Evolutionary conservation across 2,888 invertebrate species (phyloP).

Genomic region (Mythimna impura): DNA sequence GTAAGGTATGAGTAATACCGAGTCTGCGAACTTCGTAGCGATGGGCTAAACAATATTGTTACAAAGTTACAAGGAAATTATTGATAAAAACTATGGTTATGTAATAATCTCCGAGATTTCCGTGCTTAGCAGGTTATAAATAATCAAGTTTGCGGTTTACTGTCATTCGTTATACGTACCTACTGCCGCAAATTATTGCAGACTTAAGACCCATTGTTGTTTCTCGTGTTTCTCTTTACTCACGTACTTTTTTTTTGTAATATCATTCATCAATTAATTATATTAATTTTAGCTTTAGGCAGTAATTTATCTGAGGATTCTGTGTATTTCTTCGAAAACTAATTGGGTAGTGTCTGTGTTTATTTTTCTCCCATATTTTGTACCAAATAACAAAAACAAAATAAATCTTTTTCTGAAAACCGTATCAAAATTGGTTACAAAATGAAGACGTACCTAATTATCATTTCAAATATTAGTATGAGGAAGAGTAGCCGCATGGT

Average conservation of each 20-base stretch:
- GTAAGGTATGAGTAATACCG: conserved; percentile 2
- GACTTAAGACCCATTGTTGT: not conserved
- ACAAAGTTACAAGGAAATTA: conserved; percentile 12
- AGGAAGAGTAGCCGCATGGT: too few relatives aligned
- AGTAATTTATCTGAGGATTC: conserved; percentile 4
- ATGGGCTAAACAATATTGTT: conserved; percentile 21
- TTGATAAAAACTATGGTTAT: conserved; percentile 14
- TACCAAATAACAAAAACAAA: too few relatives aligned
- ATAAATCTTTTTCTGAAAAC: too few relatives aligned
- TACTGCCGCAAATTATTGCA: not conserved
- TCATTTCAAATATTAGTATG: too few relatives aligned
- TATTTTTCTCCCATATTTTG: too few relatives aligned
- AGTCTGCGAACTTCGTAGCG: not conserved
- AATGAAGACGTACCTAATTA: too few relatives aligned
- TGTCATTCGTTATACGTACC: not conserved
- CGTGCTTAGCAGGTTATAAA: conserved; percentile 7
- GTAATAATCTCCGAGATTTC: conserved; percentile 16
- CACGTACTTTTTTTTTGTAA: conserved; percentile 2
- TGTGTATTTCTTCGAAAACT: too few relatives aligned
- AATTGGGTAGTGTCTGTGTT: too few relatives aligned
- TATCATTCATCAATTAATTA: not conserved
- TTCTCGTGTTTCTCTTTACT: not conserved
- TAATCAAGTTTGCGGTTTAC: conserved; percentile 26
- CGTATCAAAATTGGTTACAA: too few relatives aligned
- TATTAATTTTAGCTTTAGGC: not conserved